Evolutionary conservation across 2,888 invertebrate species (phyloP).

Genomic region (Strigamia crassipes): DNA sequence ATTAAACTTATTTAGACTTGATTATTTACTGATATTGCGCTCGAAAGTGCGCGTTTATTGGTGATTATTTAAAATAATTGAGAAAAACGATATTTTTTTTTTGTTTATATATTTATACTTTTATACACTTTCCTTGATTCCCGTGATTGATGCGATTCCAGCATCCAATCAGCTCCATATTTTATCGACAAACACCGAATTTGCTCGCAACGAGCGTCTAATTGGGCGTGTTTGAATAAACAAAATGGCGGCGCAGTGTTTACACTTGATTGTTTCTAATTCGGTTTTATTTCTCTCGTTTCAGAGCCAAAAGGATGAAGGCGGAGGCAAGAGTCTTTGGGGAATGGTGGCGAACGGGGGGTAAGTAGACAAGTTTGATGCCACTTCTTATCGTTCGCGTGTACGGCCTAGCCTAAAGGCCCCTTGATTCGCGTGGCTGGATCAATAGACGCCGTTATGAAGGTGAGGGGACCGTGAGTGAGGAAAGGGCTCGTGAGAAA

Average conservation of each 20-base stretch:
- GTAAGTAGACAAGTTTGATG: slow-evolving; percentile 31
- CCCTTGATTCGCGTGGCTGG: background rate
- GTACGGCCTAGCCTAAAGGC: slow-evolving; percentile 12
- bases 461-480: background rate
- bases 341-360: slow-evolving; percentile 42
- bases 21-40: no score
- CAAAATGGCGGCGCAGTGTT: background rate
- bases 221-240: no score
- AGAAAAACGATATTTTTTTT: no score
- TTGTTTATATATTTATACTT: no score
- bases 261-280: background rate
- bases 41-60: no score
- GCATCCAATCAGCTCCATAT: no score
- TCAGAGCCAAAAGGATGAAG: slow-evolving; percentile 39
- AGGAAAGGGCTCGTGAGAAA: background rate
- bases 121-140: no score
- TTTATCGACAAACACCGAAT: no score
- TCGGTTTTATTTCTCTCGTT: slow-evolving; percentile 19
- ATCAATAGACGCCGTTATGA: slow-evolving; percentile 27
- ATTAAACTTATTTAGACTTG: no score
- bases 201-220: no score
- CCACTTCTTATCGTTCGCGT: slow-evolving; percentile 6
- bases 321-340: slow-evolving; percentile 44
- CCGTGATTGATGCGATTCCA: no score
- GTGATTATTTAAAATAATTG: no score